Conservation (phyloP, 2,113 vertebrate species). For the Alethe castanea region DNA sequence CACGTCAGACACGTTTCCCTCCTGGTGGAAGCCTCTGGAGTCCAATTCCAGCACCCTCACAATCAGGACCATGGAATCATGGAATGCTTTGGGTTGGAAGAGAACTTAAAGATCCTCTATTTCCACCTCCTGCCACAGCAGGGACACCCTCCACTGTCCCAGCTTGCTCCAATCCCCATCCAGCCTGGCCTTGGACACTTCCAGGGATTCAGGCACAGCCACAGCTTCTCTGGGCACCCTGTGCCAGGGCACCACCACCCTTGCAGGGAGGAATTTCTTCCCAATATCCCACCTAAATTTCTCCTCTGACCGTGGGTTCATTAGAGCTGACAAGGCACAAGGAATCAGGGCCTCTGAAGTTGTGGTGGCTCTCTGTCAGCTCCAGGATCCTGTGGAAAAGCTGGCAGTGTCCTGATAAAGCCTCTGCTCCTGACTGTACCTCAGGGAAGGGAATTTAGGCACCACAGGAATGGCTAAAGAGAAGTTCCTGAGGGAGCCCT, state of each 20-base stretch:
- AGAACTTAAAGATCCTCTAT: neutral
- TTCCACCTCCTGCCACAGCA: neutral
- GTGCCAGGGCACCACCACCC: fast-evolving
- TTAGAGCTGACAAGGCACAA: neutral
- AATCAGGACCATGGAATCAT: neutral
- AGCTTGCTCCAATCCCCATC: fast-evolving
- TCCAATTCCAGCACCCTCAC: neutral
- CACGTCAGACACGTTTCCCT: neutral
- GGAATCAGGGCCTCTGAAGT: neutral
- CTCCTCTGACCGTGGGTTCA: neutral
- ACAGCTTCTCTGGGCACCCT: neutral
- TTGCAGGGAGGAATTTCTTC: neutral
- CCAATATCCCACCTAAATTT: neutral
- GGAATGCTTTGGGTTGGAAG: neutral
- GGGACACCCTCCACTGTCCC: fast-evolving
- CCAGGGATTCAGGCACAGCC: neutral
- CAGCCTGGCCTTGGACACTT: fast-evolving
- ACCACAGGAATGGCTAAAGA: neutral
- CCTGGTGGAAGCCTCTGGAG: neutral
- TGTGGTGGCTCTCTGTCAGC: neutral
- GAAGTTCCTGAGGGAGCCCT: neutral
- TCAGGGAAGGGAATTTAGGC: neutral
- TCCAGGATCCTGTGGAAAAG: neutral
- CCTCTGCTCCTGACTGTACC: neutral
- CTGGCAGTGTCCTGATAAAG: neutral